Percentiles rank a stretch among this genome's conserved stretches.
phyloP scores from a whole-genome alignment of 2,888 invertebrate species.

The Cyrtodaria siliqua region DNA sequence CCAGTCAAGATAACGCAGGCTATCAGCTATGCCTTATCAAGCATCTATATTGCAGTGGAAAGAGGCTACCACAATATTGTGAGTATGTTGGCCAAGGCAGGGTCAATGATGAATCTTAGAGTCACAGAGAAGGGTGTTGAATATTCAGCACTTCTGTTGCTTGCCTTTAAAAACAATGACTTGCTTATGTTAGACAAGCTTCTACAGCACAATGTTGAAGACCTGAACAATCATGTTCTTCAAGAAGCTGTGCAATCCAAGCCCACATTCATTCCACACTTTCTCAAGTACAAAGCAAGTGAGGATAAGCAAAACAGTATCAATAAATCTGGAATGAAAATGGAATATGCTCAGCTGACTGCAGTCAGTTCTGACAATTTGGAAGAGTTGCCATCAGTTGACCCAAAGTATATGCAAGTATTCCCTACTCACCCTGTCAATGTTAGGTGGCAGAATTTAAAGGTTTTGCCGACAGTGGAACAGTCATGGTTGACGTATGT shows the following conservation, averaged over 20 bases:
- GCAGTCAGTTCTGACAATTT: slow-evolving; percentile 83
- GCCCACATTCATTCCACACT: slow-evolving; percentile 89
- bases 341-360: slow-evolving; percentile 88
- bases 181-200: slow-evolving; percentile 92
- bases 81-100: slow-evolving; percentile 91
- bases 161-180: slow-evolving; percentile 91
- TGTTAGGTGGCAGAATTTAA: slow-evolving; percentile 94
- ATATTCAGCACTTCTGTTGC: slow-evolving; percentile 87
- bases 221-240: slow-evolving; percentile 92
- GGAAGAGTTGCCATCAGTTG: slow-evolving; percentile 69
- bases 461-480: slow-evolving; percentile 90
- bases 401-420: slow-evolving; percentile 61
- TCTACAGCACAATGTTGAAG: slow-evolving; percentile 93
- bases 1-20: slow-evolving; percentile 11
- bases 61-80: slow-evolving; percentile 89
- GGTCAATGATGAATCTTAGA: slow-evolving; percentile 92
- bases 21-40: slow-evolving; percentile 59
- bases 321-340: slow-evolving; percentile 94
- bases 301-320: slow-evolving; percentile 95
- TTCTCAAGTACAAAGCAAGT: slow-evolving; percentile 93
- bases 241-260: slow-evolving; percentile 87
- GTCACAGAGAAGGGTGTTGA: slow-evolving; percentile 86
- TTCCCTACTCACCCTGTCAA: slow-evolving; percentile 88
- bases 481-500: slow-evolving; percentile 94
- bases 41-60: slow-evolving; percentile 80